These are phyloP conservation scores for Brienomyrus longianalis DNA, from an alignment of 2,113 vertebrate species.

Conservation along the genomic window DNA sequence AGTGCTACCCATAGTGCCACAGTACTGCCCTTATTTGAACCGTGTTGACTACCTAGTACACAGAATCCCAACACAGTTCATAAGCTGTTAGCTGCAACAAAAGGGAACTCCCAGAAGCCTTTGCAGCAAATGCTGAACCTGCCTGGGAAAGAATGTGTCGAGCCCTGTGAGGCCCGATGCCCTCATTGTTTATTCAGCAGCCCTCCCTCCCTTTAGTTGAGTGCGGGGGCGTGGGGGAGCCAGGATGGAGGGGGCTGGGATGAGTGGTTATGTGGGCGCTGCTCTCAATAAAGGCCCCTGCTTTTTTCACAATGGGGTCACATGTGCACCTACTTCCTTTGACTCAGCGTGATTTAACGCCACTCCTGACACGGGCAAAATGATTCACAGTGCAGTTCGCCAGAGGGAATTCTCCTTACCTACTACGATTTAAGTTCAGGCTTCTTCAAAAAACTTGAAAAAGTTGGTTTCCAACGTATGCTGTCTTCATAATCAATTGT, in stretches of 20 bases:
- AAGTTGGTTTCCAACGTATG: not conserved
- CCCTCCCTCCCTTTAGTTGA: conserved; percentile 50
- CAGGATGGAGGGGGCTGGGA: conserved; percentile 39
- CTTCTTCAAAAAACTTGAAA: not conserved
- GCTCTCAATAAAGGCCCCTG: conserved; percentile 45
- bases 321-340: conserved; percentile 49
- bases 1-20: not conserved
- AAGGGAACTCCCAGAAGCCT: conserved; percentile 45
- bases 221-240: conserved; percentile 52
- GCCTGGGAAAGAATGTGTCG: conserved; percentile 56
- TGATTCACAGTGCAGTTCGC: not conserved
- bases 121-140: conserved; percentile 38
- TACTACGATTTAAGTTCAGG: not conserved
- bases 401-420: not conserved
- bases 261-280: not conserved
- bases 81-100: conserved; percentile 39
- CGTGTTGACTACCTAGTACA: not conserved
- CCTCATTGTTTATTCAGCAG: conserved; percentile 61
- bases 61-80: not conserved
- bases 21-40: not conserved
- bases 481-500: not conserved
- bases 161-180: conserved; percentile 54
- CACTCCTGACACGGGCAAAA: conserved; percentile 40
- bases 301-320: conserved; percentile 54
- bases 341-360: conserved; percentile 45